These are phyloP conservation scores for Lasiommata megera DNA, from an alignment of 2,888 invertebrate species.

Conservation along the genomic window DNA sequence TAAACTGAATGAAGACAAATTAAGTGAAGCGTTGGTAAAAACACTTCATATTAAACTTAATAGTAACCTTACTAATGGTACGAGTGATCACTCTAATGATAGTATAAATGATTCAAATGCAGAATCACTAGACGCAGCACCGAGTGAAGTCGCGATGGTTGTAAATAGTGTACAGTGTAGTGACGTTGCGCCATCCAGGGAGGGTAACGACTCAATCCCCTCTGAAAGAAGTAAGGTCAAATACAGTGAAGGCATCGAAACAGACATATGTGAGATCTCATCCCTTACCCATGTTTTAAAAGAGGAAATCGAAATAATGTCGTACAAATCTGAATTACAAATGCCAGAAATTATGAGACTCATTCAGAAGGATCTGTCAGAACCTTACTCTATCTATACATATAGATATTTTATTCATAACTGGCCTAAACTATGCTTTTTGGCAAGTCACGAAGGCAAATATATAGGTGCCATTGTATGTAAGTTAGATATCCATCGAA, in stretches of 20 bases:
- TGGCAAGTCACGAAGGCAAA: constrained; percentile 93
- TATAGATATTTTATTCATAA: constrained; percentile 99
- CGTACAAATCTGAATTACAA: constrained; percentile 96
- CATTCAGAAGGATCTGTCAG: constrained; percentile 99
- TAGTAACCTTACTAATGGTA: constrained; percentile 74
- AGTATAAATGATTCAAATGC: constrained; percentile 47
- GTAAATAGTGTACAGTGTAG: constrained; percentile 72
- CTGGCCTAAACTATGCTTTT: constrained; percentile 99
- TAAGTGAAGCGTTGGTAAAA: constrained; percentile 67
- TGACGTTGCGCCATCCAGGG: constrained; percentile 37
- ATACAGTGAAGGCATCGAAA: constrained; percentile 22
- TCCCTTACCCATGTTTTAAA: constrained; percentile 40
- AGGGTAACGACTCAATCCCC: constrained; percentile 21
- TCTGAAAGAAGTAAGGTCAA: constrained; percentile 19
- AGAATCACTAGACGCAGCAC: constrained; percentile 47
- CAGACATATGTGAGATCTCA: constrained; percentile 45
- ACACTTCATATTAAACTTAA: constrained; percentile 67
- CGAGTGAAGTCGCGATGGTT: constrained; percentile 47
- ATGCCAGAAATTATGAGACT: constrained; percentile 99
- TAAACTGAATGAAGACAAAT: constrained; percentile 61
- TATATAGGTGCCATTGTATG: constrained; percentile 99
- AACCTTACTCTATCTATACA: constrained; percentile 99
- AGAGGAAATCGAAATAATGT: constrained; percentile 68
- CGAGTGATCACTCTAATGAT: constrained; percentile 61
- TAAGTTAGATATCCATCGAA: constrained; percentile 96